A percentile compares a stretch with the other conserved stretches of the same genome.
Evolutionary conservation across 2,888 invertebrate species (phyloP).

Genomic region (Rapana venosa): DNA sequence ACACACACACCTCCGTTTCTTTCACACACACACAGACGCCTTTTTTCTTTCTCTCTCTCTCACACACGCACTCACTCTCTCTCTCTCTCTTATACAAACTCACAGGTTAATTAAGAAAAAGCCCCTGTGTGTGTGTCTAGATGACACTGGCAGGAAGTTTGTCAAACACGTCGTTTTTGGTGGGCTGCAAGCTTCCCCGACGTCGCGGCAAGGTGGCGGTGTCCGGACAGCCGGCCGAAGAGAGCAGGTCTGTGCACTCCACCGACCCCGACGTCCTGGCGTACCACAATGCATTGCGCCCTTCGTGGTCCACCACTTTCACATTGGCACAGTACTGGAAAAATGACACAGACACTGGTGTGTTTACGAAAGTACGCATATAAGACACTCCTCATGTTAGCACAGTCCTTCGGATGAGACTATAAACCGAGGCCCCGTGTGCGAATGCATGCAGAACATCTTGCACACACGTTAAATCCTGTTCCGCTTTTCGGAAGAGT

Average conservation of each 20-base stretch:
- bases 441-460: no score
- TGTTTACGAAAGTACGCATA: not conserved
- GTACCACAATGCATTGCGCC: conserved; percentile 89
- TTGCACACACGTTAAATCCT: no score
- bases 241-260: conserved; percentile 78
- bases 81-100: not conserved
- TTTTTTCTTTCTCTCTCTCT: no score
- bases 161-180: conserved; percentile 77
- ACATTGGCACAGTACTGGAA: conserved; percentile 95
- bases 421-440: no score
- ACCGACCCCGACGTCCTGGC: conserved; percentile 85
- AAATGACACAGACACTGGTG: not conserved
- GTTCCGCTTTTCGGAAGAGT: no score
- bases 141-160: conserved; percentile 79
- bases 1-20: not conserved
- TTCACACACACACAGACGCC: not conserved
- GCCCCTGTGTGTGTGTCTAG: conserved; percentile 19
- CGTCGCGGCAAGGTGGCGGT: conserved; percentile 84
- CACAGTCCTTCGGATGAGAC: no score
- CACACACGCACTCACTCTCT: no score
- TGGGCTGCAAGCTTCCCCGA: conserved; percentile 74
- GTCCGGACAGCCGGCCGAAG: conserved; percentile 73
- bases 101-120: not conserved
- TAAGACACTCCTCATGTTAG: no score
- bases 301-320: conserved; percentile 91